These are phyloP conservation scores for Melieria omissa DNA, from an alignment of 2,888 invertebrate species.

Conservation along the genomic window DNA sequence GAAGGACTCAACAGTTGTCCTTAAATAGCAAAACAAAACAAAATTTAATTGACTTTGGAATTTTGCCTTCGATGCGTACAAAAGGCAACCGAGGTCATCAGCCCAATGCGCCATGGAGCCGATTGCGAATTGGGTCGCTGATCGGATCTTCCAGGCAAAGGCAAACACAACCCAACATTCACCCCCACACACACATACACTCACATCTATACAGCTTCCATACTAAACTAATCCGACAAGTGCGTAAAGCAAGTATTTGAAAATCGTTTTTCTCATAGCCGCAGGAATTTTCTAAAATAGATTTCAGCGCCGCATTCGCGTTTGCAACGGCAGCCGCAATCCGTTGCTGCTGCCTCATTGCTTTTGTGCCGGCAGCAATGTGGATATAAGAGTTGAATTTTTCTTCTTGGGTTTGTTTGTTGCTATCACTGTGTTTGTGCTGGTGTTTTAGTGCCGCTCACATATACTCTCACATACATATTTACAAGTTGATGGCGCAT, in stretches of 20 bases:
- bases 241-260: conserved; percentile 18
- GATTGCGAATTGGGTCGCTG: too few relatives aligned
- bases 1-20: too few relatives aligned
- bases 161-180: too few relatives aligned
- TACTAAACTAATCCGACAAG: conserved; percentile 2
- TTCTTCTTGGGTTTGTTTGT: neutral
- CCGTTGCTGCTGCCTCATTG: neutral
- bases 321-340: too few relatives aligned
- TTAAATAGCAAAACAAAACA: too few relatives aligned
- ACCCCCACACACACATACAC: neutral
- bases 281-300: conserved; percentile 5
- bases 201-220: neutral
- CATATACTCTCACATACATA: too few relatives aligned
- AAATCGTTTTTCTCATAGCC: conserved; percentile 1
- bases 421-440: neutral
- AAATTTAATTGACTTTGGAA: too few relatives aligned
- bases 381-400: neutral
- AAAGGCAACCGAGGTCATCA: too few relatives aligned
- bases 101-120: too few relatives aligned
- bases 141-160: too few relatives aligned
- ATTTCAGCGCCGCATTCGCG: neutral
- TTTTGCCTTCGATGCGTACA: too few relatives aligned
- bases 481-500: neutral
- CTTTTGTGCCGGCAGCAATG: neutral
- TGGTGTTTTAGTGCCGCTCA: neutral